Percentiles rank a stretch among this genome's conserved stretches.
Conservation (phyloP, 2,888 invertebrate genomes). For the Bembecia ichneumoniformis region DNA sequence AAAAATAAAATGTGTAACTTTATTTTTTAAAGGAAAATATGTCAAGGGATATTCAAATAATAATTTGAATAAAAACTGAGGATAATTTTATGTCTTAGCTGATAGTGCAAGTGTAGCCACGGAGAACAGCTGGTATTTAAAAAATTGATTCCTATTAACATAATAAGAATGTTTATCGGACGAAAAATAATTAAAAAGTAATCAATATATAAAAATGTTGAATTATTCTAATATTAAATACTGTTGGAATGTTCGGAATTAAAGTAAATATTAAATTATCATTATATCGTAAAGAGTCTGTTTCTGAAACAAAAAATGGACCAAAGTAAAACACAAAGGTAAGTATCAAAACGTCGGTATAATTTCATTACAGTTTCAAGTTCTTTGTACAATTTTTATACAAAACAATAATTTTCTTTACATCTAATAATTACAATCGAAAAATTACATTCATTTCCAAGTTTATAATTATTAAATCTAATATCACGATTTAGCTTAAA, state of each 20-base stretch:
- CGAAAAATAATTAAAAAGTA: too few species aligned
- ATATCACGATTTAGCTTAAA: conserved; percentile 73
- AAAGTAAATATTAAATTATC: neutral
- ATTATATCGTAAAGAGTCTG: neutral
- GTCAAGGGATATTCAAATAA: too few species aligned
- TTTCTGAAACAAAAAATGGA: neutral
- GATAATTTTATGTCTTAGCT: too few species aligned
- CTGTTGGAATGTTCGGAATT: neutral
- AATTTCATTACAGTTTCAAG: conserved; percentile 68
- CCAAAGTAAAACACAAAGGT: conserved; percentile 42
- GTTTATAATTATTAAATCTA: conserved; percentile 69
- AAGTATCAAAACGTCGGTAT: conserved; percentile 73
- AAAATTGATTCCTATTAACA: too few species aligned
- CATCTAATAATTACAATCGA: conserved; percentile 69
- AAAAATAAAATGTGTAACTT: too few species aligned
- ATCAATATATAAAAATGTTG: too few species aligned
- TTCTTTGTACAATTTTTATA: conserved; percentile 72
- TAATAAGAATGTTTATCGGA: neutral
- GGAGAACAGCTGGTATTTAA: too few species aligned
- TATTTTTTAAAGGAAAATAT: too few species aligned
- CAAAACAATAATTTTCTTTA: conserved; percentile 70
- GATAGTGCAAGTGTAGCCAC: too few species aligned
- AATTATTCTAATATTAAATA: too few species aligned
- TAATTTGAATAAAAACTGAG: too few species aligned
- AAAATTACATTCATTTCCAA: conserved; percentile 69